Base-by-base conservation (phyloP, 1,140 invertebrate species). In the Mizuhopecten yessoensis region DNA sequence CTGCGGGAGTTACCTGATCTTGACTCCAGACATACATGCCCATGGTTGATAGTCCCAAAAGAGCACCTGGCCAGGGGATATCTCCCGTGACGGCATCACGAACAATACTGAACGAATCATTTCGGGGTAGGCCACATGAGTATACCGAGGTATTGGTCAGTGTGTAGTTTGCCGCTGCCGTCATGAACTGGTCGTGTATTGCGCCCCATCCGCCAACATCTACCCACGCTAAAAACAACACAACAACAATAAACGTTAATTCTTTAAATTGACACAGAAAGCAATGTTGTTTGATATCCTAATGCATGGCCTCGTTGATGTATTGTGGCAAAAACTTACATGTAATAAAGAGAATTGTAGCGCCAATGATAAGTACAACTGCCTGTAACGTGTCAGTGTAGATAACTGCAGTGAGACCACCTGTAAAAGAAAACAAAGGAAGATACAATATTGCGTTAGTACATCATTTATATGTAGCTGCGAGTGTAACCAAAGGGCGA, bases 301-400 rank as follows among this genome's bases (percentile, higher is more conserved):
- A n/a, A n/a, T n/a, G n/a, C n/a, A n/a, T n/a, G n/a, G n/a, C n/a
- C n/a, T n/a, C n/a, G n/a, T n/a, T n/a, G n/a, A n/a, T n/a, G n/a
- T n/a, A n/a, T 34, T 15, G 29, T n/a, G 20, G 17, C 0, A 0
- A 39, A 2, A 57, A 92, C 91, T 90, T 42, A 97, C 97, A 95
- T 49, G 97, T 94, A 11, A 96, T 94, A 95, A 97, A 97, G 0
- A 97, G 95, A 86, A 97, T 96, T 49, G 97, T 95, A 15, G 97
- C 96, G n/a, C 97, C 97, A 89, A 97, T 95, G 3, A 97, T 93
- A 95, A 97, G 97, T 11, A 97, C 96, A 89, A 97, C 96, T 9
- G 97, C 97, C 94, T 97, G 97, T 10, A 97, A 95, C 88, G 97
- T 97, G 93, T 97, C 97, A 20, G 97, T 97, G 96, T 97, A 97